Evolutionary conservation across 2,113 vertebrate genomes (phyloP), one percentile per base, ranked within the genome.

Genomic region (Colinus virginianus): DNA sequence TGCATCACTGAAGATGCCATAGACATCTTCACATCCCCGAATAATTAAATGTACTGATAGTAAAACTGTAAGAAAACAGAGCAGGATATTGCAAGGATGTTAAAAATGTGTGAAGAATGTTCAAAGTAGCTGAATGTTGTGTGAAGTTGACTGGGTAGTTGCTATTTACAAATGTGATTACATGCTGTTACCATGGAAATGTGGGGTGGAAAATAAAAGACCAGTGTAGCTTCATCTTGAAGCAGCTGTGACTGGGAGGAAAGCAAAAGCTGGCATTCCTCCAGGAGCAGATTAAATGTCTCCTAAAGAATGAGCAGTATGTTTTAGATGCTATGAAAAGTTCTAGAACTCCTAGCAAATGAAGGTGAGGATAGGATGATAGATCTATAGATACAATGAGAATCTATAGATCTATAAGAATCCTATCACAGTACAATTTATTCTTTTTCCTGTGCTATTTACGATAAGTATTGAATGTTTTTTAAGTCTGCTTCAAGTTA

Each of bases 101-200:
- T 81, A 71, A 88, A 90, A 92, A 22, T 45, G 43, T 30, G 53
- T 51, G 25, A 81, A 71, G 80, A 80, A 51, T 34, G 38, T 83
- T 91, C 68, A 20, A 59, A 88, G 61, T 46, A 56, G 49, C 21
- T 77, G 13, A 70, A 51, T 51, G 51, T 70, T n/a, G 30, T n/a
- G 58, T 68, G 80, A 88, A 88, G 58, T 88, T 84, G 84, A 92
- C 81, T 49, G 86, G 70, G 75, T 87, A 90, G 81, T 55, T 96
- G 74, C 95, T 94, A 91, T 95, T 94, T 96, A 90, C 94, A 96
- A 94, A 78, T 72, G 68, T 66, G 85, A 78, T 95, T 94, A 69
- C 78, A 79, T 90, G 45, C 28, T 25, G 90, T 92, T 95, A 38
- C 95, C 87, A 87, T 69, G 90, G 95, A 62, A 92, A 96, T 84